phyloP scores from a whole-genome alignment of 2,888 invertebrate genomes.

The Leucophora obtusa region DNA sequence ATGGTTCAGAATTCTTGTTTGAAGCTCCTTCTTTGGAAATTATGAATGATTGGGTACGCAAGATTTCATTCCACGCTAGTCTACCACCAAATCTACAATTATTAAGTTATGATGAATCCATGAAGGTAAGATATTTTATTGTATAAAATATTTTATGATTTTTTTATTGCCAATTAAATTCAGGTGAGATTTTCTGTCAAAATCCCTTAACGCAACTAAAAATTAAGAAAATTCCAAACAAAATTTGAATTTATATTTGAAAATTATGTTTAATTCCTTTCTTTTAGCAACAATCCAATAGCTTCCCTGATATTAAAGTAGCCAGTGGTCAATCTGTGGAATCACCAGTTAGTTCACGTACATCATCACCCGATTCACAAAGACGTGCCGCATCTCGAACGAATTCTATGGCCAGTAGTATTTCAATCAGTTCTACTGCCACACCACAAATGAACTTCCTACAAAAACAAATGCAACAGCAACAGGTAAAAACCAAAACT shows the following conservation, averaged over 20 bases:
- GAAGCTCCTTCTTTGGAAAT: slow-evolving; percentile 85
- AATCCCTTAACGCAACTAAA: no score
- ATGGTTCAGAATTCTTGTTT: slow-evolving; percentile 96
- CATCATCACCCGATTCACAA: slow-evolving; percentile 81
- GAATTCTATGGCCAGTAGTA: slow-evolving; percentile 74
- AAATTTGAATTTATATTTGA: no score
- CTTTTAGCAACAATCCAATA: slow-evolving; percentile 77
- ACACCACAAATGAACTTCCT: slow-evolving; percentile 81
- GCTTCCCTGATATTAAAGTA: slow-evolving; percentile 77
- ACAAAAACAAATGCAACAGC: slow-evolving; percentile 79
- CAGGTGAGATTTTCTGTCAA: no score
- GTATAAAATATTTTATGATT: not conserved
- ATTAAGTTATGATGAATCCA: slow-evolving; percentile 87
- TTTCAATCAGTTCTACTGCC: slow-evolving; percentile 75
- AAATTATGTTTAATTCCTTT: not conserved
- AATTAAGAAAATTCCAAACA: no score
- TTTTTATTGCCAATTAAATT: not conserved
- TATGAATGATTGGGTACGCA: slow-evolving; percentile 94
- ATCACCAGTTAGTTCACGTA: slow-evolving; percentile 80
- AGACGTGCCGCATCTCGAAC: slow-evolving; percentile 75
- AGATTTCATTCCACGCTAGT: slow-evolving; percentile 94
- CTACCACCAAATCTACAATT: slow-evolving; percentile 93
- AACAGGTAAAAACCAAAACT: slow-evolving; percentile 67
- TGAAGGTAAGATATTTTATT: slow-evolving; percentile 79
- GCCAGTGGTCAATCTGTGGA: slow-evolving; percentile 78